phyloP scores from a whole-genome alignment of 1,140 invertebrate species.

The Teleogryllus occipitalis region DNA sequence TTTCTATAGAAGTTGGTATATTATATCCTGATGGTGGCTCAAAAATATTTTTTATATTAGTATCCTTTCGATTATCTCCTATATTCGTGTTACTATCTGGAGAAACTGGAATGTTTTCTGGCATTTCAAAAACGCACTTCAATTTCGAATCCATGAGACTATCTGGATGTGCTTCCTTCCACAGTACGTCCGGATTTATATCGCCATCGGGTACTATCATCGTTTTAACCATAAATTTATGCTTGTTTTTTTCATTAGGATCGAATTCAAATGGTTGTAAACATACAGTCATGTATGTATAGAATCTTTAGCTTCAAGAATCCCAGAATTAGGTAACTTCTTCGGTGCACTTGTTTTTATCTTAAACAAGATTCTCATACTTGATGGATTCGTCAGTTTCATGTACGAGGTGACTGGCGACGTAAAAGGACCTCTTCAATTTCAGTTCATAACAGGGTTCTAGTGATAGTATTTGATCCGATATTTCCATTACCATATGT shows the following conservation, averaged over 20 bases:
- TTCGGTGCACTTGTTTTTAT: conserved; percentile 99
- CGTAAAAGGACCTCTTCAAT: conserved; percentile 81
- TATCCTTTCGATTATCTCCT: conserved; percentile 18
- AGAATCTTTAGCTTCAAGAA: conserved; percentile 63
- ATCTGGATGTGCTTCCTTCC: conserved; percentile 76
- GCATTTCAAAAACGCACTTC: conserved; percentile 88
- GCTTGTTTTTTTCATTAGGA: conserved; percentile 91
- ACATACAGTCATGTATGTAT: conserved; percentile 89
- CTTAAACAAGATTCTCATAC: conserved; percentile 88
- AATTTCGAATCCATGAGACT: conserved; percentile 89
- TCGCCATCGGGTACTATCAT: conserved; percentile 61
- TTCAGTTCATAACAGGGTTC: conserved; percentile 62
- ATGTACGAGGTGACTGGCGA: conserved; percentile 83
- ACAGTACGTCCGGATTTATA: conserved; percentile 55
- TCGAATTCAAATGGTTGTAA: conserved; percentile 94
- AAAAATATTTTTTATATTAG: conserved; percentile 36
- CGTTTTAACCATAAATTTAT: conserved; percentile 99
- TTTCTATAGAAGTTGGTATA: conserved; percentile 18
- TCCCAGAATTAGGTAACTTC: conserved; percentile 95
- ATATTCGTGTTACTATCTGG: conserved; percentile 21
- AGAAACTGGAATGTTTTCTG: conserved; percentile 37
- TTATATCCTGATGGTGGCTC: conserved; percentile 35
- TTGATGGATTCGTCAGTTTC: conserved; percentile 80
- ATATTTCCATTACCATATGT: conserved; percentile 34
- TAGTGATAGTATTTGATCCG: conserved; percentile 60